phyloP scores from a whole-genome alignment of 2,888 invertebrate species.

The Diloba caeruleocephala region DNA sequence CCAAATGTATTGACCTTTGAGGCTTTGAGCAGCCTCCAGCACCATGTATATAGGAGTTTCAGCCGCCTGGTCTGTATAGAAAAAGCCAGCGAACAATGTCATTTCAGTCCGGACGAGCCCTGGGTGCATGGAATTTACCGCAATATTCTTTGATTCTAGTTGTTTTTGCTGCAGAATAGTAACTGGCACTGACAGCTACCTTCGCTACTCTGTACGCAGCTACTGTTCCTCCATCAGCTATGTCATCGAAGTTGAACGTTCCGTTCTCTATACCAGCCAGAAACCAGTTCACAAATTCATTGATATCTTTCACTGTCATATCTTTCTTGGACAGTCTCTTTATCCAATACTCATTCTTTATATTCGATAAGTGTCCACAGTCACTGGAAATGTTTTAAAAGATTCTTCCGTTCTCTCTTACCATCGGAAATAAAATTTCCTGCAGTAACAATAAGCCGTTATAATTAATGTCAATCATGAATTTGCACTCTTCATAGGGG shows the following conservation, averaged over 20 bases:
- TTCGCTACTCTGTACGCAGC: slow-evolving; percentile 92
- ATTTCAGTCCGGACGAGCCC: slow-evolving; percentile 94
- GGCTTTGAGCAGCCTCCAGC: slow-evolving; percentile 79
- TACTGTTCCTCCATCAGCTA: slow-evolving; percentile 85
- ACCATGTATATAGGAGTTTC: slow-evolving; percentile 87
- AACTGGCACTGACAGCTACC: slow-evolving; percentile 91
- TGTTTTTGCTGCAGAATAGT: slow-evolving; percentile 91
- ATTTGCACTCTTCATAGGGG: too few relatives aligned
- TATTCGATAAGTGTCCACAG: slow-evolving; percentile 88
- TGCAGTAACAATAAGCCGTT: slow-evolving; percentile 92
- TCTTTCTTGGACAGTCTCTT: slow-evolving; percentile 56
- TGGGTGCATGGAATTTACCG: slow-evolving; percentile 91
- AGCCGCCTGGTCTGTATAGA: slow-evolving; percentile 88
- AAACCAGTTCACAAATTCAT: slow-evolving; percentile 90
- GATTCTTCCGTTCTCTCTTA: slow-evolving; percentile 91
- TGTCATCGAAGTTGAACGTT: slow-evolving; percentile 65
- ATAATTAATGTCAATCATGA: slow-evolving; percentile 89
- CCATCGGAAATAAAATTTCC: slow-evolving; percentile 92
- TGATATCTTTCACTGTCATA: slow-evolving; percentile 68
- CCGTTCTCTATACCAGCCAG: slow-evolving; percentile 78
- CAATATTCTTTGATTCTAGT: slow-evolving; percentile 88
- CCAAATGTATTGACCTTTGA: slow-evolving; percentile 91
- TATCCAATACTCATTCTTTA: slow-evolving; percentile 85
- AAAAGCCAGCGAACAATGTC: slow-evolving; percentile 90
- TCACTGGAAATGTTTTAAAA: slow-evolving; percentile 93